Conservation (phyloP, 1,140 invertebrate genomes). For the Caenorhabditis tropicalis region DNA sequence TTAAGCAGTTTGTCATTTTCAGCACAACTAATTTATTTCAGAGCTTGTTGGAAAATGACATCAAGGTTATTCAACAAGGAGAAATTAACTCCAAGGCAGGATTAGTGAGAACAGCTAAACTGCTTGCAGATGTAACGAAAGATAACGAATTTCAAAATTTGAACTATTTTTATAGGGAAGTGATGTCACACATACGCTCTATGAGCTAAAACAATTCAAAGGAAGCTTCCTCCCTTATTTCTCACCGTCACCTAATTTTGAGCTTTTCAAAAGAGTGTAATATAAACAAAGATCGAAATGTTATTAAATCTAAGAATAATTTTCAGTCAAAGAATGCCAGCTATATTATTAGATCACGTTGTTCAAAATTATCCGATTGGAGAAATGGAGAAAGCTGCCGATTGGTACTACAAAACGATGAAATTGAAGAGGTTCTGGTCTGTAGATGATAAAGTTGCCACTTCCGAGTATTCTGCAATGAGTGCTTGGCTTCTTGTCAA, state of each 20-base stretch:
- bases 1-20: background rate
- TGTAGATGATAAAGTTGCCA: constrained; percentile 91
- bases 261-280: constrained; percentile 1
- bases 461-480: constrained; percentile 92
- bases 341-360: constrained; percentile 84
- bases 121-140: constrained; percentile 9
- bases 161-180: background rate
- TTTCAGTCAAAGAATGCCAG: constrained; percentile 75
- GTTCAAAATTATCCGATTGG: constrained; percentile 94
- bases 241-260: background rate
- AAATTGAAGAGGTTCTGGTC: constrained; percentile 97
- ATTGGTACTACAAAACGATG: constrained; percentile 91
- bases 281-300: background rate
- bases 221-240: constrained; percentile 10
- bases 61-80: constrained; percentile 73
- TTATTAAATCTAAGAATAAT: background rate
- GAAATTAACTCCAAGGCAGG: constrained; percentile 85
- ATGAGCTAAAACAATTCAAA: background rate
- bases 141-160: background rate
- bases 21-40: background rate
- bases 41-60: constrained; percentile 43
- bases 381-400: constrained; percentile 83
- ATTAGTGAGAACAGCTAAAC: constrained; percentile 77
- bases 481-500: constrained; percentile 94
- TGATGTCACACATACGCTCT: constrained; percentile 21